Evolutionary conservation across 2,113 vertebrate genomes (phyloP).

Genomic region (Microcebus ravelobensis): DNA sequence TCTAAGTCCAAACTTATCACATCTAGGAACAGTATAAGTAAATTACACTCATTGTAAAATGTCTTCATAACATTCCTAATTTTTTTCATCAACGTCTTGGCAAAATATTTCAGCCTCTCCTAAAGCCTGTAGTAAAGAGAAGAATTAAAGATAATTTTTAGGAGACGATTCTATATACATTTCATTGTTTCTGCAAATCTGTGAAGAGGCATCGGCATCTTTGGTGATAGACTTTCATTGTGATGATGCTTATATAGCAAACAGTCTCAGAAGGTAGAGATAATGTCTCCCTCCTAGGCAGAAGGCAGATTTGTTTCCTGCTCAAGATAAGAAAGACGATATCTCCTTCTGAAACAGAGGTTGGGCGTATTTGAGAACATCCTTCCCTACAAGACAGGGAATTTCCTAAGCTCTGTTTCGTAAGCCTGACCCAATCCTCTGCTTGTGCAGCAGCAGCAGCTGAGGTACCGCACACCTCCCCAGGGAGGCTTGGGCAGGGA

Average conservation of each 20-base stretch:
- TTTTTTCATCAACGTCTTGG: background rate
- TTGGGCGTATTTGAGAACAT: background rate
- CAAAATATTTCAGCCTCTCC: background rate
- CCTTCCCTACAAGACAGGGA: too few species aligned
- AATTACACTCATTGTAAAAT: background rate
- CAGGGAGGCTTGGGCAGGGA: background rate
- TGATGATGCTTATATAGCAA: background rate
- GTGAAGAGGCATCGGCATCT: background rate
- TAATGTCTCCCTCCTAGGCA: rapidly evolving
- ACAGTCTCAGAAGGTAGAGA: background rate
- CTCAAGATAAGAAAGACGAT: background rate
- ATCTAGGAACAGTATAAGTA: background rate
- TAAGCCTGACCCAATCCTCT: background rate
- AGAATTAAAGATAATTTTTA: background rate
- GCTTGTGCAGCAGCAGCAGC: background rate
- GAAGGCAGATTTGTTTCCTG: background rate
- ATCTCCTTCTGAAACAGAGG: background rate
- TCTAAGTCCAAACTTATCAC: too few species aligned
- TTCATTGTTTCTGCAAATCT: background rate
- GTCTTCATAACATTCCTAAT: background rate
- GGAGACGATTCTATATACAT: background rate
- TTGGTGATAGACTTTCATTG: background rate
- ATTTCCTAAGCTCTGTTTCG: background rate
- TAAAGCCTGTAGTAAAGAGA: too few species aligned
- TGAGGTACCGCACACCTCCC: rapidly evolving